Conservation (phyloP, 1,140 invertebrate species). For the Leptopilina boulardi region DNA sequence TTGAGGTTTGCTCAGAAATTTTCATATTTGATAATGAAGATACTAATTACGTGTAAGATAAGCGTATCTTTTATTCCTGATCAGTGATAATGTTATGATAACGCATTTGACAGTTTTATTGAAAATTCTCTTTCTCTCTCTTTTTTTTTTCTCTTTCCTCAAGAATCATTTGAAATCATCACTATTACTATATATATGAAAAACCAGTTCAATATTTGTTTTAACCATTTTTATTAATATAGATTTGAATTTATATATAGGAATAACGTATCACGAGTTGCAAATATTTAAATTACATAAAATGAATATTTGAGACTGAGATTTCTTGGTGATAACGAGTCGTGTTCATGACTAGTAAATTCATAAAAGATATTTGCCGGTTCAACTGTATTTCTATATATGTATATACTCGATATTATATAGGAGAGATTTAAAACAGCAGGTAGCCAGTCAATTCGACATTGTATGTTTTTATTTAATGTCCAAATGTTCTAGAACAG, state of each 20-base stretch:
- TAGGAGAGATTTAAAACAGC: conserved; percentile 2
- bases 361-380: background rate
- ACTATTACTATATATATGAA: background rate
- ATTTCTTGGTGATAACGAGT: background rate
- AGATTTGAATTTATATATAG: background rate
- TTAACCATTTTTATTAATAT: background rate
- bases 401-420: no score
- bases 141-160: background rate
- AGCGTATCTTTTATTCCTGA: background rate
- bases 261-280: conserved; percentile 3
- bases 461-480: conserved; percentile 7
- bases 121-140: background rate
- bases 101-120: no score
- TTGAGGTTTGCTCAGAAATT: background rate
- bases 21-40: conserved; percentile 11
- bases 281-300: conserved; percentile 10
- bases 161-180: background rate
- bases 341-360: conserved; percentile 4
- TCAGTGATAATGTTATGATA: background rate
- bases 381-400: background rate
- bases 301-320: background rate
- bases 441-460: conserved; percentile 2
- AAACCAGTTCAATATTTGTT: conserved; percentile 10
- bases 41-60: background rate
- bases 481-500: background rate